phyloP scores from a whole-genome alignment of 2,113 vertebrate species.

The Cynocephalus volans region DNA sequence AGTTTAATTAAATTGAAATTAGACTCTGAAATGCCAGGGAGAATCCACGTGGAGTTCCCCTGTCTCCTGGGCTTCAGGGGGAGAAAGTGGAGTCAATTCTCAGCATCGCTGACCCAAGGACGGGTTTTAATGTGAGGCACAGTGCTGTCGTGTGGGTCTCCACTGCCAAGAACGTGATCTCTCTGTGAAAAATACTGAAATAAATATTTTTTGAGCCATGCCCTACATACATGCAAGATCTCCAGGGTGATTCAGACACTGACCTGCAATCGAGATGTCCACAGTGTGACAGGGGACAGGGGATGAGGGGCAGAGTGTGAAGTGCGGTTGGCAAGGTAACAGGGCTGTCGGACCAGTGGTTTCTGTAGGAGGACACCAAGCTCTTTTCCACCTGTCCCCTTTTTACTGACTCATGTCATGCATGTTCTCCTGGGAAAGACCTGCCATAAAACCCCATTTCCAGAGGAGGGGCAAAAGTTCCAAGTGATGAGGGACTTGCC shows the following conservation, averaged over 20 bases:
- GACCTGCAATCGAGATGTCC: not conserved
- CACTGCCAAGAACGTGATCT: rapidly evolving
- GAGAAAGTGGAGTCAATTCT: rapidly evolving
- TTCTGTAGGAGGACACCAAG: rapidly evolving
- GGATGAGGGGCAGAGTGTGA: not conserved
- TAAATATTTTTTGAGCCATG: not conserved
- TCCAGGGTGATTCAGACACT: not conserved
- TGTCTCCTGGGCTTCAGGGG: rapidly evolving
- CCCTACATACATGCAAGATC: rapidly evolving
- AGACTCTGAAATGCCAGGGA: not conserved
- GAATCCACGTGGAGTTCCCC: rapidly evolving
- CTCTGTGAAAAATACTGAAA: rapidly evolving
- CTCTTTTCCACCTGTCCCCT: rapidly evolving
- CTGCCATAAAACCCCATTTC: not conserved
- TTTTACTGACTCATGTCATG: rapidly evolving
- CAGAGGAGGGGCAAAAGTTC: not conserved
- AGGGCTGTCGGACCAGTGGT: rapidly evolving
- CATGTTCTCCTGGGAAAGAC: rapidly evolving
- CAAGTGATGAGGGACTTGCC: not conserved
- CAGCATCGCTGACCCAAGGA: rapidly evolving
- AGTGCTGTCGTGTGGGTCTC: rapidly evolving
- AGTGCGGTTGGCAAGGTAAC: rapidly evolving
- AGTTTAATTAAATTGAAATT: rapidly evolving
- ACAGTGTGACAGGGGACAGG: not conserved
- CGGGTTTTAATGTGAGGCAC: rapidly evolving